Conservation (phyloP, 1,140 invertebrate genomes). For the Nebria ingens region DNA sequence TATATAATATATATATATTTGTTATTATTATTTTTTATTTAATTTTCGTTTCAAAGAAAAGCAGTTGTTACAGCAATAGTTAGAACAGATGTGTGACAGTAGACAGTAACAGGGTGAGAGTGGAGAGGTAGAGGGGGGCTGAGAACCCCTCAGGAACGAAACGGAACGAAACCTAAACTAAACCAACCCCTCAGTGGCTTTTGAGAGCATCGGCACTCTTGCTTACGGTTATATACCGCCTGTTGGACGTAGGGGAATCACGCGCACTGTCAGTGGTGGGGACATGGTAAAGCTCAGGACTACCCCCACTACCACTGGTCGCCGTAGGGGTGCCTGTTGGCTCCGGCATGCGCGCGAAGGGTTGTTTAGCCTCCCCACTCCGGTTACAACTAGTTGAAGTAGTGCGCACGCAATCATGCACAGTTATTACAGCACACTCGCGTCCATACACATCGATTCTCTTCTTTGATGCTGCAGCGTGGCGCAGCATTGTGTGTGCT, state of each 20-base stretch:
- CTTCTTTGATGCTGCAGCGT: neutral
- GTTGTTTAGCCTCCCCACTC: too few species aligned
- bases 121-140: constrained; percentile 23
- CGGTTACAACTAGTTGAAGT: too few species aligned
- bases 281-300: neutral
- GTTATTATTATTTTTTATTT: too few species aligned
- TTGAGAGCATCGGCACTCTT: constrained; percentile 32
- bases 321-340: too few species aligned
- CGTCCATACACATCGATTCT: neutral
- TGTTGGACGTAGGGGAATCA: neutral
- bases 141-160: constrained; percentile 36
- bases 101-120: constrained; percentile 15
- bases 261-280: neutral
- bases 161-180: constrained; percentile 32
- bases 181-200: constrained; percentile 41
- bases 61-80: constrained; percentile 14
- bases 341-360: too few species aligned
- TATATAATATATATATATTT: too few species aligned
- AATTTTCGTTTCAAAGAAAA: too few species aligned
- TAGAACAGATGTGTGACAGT: constrained; percentile 25
- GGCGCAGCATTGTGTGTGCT: neutral
- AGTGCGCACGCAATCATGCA: neutral
- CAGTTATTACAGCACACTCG: neutral
- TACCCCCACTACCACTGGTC: neutral
- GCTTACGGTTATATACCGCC: constrained; percentile 35